Conservation (phyloP, 2,888 invertebrate species). For the Heliconius hortense region DNA sequence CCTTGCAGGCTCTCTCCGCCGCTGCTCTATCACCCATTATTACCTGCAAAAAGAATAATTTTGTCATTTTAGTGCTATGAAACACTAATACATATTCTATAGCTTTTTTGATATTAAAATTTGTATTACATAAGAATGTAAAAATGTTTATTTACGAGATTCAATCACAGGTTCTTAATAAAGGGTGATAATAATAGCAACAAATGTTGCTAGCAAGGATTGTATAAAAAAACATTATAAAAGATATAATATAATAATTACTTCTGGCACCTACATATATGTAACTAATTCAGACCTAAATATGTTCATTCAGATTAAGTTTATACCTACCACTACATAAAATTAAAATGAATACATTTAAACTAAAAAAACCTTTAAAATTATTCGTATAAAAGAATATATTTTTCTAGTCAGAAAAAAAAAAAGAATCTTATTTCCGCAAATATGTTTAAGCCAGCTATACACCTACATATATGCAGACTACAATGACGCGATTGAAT, state of each 20-base stretch:
- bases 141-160: neutral
- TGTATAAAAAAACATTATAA: neutral
- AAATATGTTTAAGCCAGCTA: slow-evolving; percentile 23
- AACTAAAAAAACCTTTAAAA: neutral
- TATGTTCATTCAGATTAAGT: neutral
- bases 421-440: slow-evolving; percentile 11
- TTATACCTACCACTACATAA: too few species aligned
- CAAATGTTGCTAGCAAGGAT: too few species aligned
- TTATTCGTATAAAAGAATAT: neutral
- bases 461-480: slow-evolving; percentile 39
- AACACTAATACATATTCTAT: neutral
- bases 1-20: too few species aligned
- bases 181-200: neutral
- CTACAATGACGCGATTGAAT: slow-evolving; percentile 62
- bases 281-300: neutral
- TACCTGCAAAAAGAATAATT: too few species aligned
- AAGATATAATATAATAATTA: neutral
- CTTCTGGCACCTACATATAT: neutral
- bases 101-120: slow-evolving; percentile 8
- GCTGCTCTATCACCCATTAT: too few species aligned
- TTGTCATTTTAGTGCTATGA: neutral
- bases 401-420: neutral
- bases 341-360: neutral
- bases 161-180: neutral
- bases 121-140: neutral